Evolutionary conservation across 2,113 vertebrate genomes (phyloP).

Genomic region (Pachypanchax playfairii): DNA sequence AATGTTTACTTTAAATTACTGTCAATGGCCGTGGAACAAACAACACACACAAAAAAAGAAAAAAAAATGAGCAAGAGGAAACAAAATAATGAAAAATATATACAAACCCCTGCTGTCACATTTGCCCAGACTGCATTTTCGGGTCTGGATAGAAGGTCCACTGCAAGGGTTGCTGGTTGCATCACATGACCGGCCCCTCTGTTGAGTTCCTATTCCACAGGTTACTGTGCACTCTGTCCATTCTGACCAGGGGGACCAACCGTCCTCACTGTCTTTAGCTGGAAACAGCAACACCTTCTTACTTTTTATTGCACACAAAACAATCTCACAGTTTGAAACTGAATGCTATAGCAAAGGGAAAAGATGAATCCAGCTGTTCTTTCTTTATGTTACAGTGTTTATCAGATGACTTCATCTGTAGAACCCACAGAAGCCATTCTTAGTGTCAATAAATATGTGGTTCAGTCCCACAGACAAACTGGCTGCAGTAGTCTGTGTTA

Average conservation of each 20-base stretch:
- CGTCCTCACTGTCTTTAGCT: slow-evolving; percentile 87
- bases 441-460: slow-evolving; percentile 60
- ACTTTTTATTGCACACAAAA: not conserved
- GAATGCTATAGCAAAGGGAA: slow-evolving; percentile 9
- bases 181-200: slow-evolving; percentile 94
- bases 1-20: slow-evolving; percentile 24
- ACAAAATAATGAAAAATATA: not conserved
- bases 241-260: slow-evolving; percentile 98
- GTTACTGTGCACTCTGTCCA: slow-evolving; percentile 97
- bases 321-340: not conserved
- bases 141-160: slow-evolving; percentile 94
- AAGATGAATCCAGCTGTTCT: slow-evolving; percentile 24
- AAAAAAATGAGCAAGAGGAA: not conserved
- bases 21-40: not conserved
- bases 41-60: not conserved
- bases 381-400: slow-evolving; percentile 33
- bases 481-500: slow-evolving; percentile 41
- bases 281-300: slow-evolving; percentile 21
- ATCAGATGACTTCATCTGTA: slow-evolving; percentile 62
- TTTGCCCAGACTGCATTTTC: slow-evolving; percentile 89
- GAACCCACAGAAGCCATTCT: slow-evolving; percentile 54
- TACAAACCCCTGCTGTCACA: slow-evolving; percentile 93
- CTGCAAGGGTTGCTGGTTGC: slow-evolving; percentile 93
- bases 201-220: slow-evolving; percentile 95
- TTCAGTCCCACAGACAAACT: slow-evolving; percentile 52